phyloP scores from a whole-genome alignment of 2,797 vertebrate species.

The Dendrocincla fuliginosa region DNA sequence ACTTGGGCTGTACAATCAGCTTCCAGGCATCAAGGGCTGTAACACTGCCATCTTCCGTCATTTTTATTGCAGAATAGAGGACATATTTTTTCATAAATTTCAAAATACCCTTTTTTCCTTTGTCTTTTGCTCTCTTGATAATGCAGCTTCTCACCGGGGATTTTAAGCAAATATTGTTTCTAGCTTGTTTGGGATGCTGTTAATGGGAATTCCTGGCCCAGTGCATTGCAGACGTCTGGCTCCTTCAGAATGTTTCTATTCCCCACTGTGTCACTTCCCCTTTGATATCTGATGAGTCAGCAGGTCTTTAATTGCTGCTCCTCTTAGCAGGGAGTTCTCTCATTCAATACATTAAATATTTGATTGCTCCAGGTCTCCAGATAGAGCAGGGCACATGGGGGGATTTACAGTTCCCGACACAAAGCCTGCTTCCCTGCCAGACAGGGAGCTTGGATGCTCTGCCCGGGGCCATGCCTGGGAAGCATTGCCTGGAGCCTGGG shows the following conservation, averaged over 20 bases:
- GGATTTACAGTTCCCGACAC: background rate
- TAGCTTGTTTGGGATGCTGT: conserved; percentile 12
- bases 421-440: background rate
- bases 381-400: background rate
- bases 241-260: conserved; percentile 14
- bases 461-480: background rate
- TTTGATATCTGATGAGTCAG: conserved; percentile 56
- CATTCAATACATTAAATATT: conserved; percentile 43
- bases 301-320: conserved; percentile 49
- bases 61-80: background rate
- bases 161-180: conserved; percentile 13
- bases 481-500: fast-evolving
- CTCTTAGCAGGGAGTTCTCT: conserved; percentile 20
- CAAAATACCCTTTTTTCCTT: background rate
- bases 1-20: background rate
- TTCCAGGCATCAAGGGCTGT: background rate
- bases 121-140: background rate
- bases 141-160: background rate
- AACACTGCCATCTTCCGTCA: background rate
- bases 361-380: conserved; percentile 14
- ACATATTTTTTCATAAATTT: background rate
- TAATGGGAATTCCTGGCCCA: conserved; percentile 27
- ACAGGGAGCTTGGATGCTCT: background rate
- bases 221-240: background rate
- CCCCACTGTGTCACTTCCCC: background rate